Evolutionary conservation across 2,888 invertebrate genomes (phyloP).

Genomic region (Meiosimyza decipiens): DNA sequence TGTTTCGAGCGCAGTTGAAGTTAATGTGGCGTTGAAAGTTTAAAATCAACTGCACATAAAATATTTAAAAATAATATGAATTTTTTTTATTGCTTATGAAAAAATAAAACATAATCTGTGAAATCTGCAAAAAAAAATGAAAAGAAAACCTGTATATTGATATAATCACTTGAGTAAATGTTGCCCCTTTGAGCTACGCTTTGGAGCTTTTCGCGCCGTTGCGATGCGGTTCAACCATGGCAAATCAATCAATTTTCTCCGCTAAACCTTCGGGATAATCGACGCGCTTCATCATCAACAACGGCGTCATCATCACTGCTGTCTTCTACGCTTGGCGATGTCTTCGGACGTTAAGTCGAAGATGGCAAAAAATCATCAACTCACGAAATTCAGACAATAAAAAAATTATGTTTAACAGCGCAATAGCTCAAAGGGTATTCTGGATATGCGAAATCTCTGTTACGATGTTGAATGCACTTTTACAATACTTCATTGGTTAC

Average conservation of each 20-base stretch:
- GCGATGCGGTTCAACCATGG: conserved; percentile 51
- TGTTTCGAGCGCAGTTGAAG: neutral
- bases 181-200: conserved; percentile 14
- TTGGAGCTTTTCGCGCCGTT: conserved; percentile 29
- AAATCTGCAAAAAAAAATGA: neutral
- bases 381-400: conserved; percentile 38
- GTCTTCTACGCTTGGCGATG: neutral
- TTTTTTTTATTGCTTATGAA: neutral
- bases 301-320: neutral
- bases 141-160: conserved; percentile 6
- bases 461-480: no score
- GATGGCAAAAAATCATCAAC: conserved; percentile 14
- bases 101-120: neutral
- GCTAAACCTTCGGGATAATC: conserved; percentile 55
- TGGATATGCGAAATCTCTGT: no score
- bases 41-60: conserved; percentile 12
- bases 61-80: neutral
- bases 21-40: conserved; percentile 1
- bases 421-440: neutral
- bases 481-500: no score
- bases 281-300: conserved; percentile 53
- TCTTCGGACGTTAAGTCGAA: no score
- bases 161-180: conserved; percentile 30
- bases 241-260: conserved; percentile 61
- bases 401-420: neutral